Percentiles rank a stretch among this genome's conserved stretches.
Conservation (phyloP, 2,113 vertebrate genomes). For the Psammodynastes pulverulentus region DNA sequence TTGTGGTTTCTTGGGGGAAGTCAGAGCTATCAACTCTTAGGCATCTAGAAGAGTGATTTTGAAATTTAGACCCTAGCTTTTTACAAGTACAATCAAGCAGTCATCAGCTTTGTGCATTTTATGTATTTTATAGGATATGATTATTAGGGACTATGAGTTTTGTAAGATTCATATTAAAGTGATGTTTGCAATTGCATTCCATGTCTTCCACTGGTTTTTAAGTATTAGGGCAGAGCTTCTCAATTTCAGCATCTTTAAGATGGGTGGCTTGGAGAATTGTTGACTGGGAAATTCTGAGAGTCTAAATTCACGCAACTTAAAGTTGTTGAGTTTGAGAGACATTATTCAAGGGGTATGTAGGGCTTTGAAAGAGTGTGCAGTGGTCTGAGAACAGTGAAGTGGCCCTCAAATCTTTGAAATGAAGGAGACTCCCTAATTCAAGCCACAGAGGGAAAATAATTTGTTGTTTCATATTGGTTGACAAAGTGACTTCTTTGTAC, state of each 20-base stretch:
- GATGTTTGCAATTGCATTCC: background rate
- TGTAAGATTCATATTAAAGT: background rate
- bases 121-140: background rate
- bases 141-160: background rate
- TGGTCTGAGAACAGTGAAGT: background rate
- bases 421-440: background rate
- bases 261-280: background rate
- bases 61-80: background rate
- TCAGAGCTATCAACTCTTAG: background rate
- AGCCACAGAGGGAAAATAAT: background rate
- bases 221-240: background rate
- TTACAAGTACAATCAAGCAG: background rate
- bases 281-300: background rate
- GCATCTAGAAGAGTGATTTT: background rate
- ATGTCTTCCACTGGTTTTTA: background rate
- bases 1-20: background rate
- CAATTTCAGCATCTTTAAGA: background rate
- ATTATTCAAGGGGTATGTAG: background rate
- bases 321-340: background rate
- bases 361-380: background rate
- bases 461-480: background rate
- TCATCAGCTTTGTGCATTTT: background rate
- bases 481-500: background rate
- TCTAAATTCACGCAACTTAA: background rate
- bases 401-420: background rate